Evolutionary conservation across 1,140 invertebrate genomes (phyloP).

Genomic region (Coelopa frigida): DNA sequence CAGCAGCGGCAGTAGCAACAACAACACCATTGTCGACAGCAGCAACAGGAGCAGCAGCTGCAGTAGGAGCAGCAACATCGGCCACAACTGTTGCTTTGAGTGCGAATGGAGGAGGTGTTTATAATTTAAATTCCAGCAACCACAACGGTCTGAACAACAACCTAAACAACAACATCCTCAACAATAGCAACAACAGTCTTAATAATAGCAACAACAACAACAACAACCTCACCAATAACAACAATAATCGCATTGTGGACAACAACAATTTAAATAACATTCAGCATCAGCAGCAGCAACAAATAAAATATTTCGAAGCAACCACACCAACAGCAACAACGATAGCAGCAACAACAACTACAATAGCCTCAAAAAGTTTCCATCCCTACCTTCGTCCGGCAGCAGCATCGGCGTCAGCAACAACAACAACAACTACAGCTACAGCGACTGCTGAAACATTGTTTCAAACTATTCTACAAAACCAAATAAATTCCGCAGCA

Average conservation of each 20-base stretch:
- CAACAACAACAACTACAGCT: constrained; percentile 22
- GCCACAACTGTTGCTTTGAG: constrained; percentile 34
- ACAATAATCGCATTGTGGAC: constrained; percentile 10
- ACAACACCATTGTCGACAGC: constrained; percentile 11
- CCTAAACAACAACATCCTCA: constrained; percentile 10
- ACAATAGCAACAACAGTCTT: constrained; percentile 2
- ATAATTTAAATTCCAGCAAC: constrained; percentile 17
- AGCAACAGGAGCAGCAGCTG: constrained; percentile 9
- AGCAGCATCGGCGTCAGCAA: constrained; percentile 5
- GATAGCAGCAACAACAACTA: background rate
- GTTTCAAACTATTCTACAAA: constrained; percentile 40
- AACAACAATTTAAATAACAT: constrained; percentile 41
- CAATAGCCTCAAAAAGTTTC: background rate
- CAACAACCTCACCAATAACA: constrained; percentile 23
- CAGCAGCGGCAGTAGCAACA: constrained; percentile 8
- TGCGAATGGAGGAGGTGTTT: constrained; percentile 11
- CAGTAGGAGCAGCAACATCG: constrained; percentile 19
- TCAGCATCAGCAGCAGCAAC: constrained; percentile 25
- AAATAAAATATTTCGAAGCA: background rate
- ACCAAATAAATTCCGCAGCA: constrained; percentile 40
- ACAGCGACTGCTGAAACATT: constrained; percentile 20
- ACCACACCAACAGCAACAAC: background rate
- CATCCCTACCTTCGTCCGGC: background rate
- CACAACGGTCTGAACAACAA: constrained; percentile 27
- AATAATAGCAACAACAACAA: constrained; percentile 12